Conservation (phyloP, 2,888 invertebrate species). For the Pasiphila rectangulata region DNA sequence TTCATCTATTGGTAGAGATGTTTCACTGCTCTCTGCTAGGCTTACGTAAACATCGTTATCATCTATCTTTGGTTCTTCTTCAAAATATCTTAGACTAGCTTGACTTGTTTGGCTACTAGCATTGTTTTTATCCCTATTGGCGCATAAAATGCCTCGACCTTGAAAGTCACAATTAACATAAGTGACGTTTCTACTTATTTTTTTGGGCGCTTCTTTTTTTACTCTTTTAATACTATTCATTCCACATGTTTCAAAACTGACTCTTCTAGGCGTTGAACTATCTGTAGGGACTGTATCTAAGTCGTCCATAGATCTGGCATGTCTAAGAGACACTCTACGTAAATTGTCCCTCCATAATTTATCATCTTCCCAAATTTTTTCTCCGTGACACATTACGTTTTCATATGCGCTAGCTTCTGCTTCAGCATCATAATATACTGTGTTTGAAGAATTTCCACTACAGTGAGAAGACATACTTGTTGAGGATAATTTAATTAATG, state of each 20-base stretch:
- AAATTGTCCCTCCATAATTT: slow-evolving; percentile 90
- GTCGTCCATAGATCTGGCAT: slow-evolving; percentile 91
- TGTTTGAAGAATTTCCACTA: slow-evolving; percentile 73
- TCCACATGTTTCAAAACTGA: slow-evolving; percentile 53
- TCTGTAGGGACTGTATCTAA: slow-evolving; percentile 79
- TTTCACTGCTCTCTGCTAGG: slow-evolving; percentile 59
- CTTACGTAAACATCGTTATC: slow-evolving; percentile 79
- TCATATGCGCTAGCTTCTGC: slow-evolving; percentile 69
- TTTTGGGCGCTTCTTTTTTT: slow-evolving; percentile 58
- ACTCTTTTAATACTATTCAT: slow-evolving; percentile 72
- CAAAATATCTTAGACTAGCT: slow-evolving; percentile 32
- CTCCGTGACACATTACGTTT: slow-evolving; percentile 80
- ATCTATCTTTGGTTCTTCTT: slow-evolving; percentile 59
- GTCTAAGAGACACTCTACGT: slow-evolving; percentile 88
- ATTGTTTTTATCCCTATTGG: slow-evolving; percentile 39
- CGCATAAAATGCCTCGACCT: slow-evolving; percentile 65
- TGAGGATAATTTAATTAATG: slow-evolving; percentile 59
- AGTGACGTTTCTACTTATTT: slow-evolving; percentile 86
- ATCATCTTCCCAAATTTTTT: slow-evolving; percentile 92
- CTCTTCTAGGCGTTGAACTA: slow-evolving; percentile 41
- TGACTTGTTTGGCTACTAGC: slow-evolving; percentile 37
- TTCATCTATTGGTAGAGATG: slow-evolving; percentile 64
- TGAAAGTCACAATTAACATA: slow-evolving; percentile 88
- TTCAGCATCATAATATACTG: slow-evolving; percentile 74
- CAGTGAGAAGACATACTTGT: slow-evolving; percentile 77